Percentiles rank a stretch among this genome's conserved stretches.
phyloP scores from a whole-genome alignment of 2,888 invertebrate genomes.

The Rhingia campestris region DNA sequence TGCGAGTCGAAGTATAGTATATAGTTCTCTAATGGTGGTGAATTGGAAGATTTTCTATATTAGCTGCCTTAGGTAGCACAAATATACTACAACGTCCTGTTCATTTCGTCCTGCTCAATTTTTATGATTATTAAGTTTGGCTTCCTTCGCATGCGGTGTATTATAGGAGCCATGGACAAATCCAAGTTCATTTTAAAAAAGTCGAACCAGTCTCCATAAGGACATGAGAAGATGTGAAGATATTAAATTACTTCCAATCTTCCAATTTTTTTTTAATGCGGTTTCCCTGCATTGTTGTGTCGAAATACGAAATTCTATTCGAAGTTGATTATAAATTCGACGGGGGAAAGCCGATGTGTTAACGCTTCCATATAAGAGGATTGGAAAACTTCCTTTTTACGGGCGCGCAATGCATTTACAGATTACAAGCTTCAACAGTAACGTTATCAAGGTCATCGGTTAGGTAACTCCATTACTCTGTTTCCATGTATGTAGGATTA shows the following conservation, averaged over 20 bases:
- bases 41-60: constrained; percentile 10
- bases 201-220: neutral
- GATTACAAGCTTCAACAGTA: constrained; percentile 5
- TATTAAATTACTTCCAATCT: constrained; percentile 42
- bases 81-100: constrained; percentile 12
- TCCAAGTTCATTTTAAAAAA: constrained; percentile 37
- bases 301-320: constrained; percentile 23
- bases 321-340: neutral
- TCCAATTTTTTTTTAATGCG: neutral
- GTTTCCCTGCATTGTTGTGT: neutral
- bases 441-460: constrained; percentile 1
- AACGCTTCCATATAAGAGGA: neutral
- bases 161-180: neutral
- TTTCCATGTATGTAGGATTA: no score
- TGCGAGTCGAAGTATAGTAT: constrained; percentile 1
- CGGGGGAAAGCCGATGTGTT: constrained; percentile 7
- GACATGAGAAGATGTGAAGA: neutral
- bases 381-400: neutral
- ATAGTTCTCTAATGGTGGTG: constrained; percentile 5
- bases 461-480: neutral
- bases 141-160: no score
- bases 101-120: constrained; percentile 19
- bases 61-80: constrained; percentile 15
- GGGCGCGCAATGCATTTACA: neutral
- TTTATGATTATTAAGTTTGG: constrained; percentile 69